Evolutionary conservation across 2,888 invertebrate genomes (phyloP), one percentile per base, ranked within the genome.

Genomic region (Andrena haemorrhoa): DNA sequence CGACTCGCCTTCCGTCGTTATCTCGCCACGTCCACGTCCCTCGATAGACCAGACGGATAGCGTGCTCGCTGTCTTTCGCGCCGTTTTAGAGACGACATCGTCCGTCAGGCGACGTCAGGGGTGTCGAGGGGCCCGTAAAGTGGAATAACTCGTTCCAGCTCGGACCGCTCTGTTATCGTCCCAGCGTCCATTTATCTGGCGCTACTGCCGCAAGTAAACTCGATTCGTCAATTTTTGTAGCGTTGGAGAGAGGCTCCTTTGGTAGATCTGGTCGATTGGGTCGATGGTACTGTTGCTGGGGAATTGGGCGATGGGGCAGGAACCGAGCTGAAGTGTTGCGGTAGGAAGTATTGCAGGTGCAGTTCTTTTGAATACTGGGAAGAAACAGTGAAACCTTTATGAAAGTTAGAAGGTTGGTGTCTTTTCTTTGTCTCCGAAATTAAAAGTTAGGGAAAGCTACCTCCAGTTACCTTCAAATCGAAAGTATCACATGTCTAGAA

Each of bases 121-220:
- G 6, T 5, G n/a, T 3, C 61, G 20, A 61, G 33, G 60, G 60
- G 12, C 16, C 12, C n/a, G 61, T n/a, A 41, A 41, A 41, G 63
- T 63, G 63, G 63, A 41, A 41, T 35, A 63, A 63, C 63, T 23
- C 35, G 41, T 63, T 63, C 35, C n/a, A 2, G 41, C 26, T 63
- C 41, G 12, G 35, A 63, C 63, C 35, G 41, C 41, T 63, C 63
- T n/a, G 41, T 41, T 41, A 41, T 41, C 35, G 41, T 41, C n/a
- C 0, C 10, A 10, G 41, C 23, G 12, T 2, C 3, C n/a, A 20
- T 61, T 61, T 63, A 41, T 63, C 63, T 41, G 26, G 41, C 35
- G 35, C 41, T 63, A 63, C 61, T 35, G 61, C 33, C 2, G n/a
- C 61, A 33, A 10, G 33, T 20, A 61, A 8, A 33, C 61, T 10